Evolutionary conservation across 2,797 vertebrate genomes (phyloP).

Genomic region (Oryzias dopingdopingensis): DNA sequence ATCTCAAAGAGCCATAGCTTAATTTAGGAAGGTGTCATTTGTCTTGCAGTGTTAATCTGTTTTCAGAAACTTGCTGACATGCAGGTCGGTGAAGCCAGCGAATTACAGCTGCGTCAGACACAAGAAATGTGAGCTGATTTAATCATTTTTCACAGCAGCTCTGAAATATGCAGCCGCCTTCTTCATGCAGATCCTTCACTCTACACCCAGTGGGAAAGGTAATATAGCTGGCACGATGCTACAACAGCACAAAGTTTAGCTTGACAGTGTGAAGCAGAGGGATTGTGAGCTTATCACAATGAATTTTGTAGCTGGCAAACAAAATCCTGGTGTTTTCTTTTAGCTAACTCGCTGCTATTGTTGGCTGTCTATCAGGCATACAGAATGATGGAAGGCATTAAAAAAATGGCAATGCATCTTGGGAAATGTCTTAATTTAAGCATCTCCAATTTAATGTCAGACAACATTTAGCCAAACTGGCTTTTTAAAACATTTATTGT

Average conservation of each 20-base stretch:
- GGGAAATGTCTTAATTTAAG: too few relatives aligned
- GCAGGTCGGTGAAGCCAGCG: too few relatives aligned
- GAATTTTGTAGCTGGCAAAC: conserved; percentile 44
- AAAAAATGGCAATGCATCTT: too few relatives aligned
- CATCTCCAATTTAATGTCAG: too few relatives aligned
- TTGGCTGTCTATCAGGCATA: background rate
- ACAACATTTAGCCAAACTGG: too few relatives aligned
- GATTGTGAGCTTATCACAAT: conserved; percentile 39
- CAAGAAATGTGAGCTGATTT: conserved; percentile 2
- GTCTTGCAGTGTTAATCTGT: background rate
- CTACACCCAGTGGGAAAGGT: conserved; percentile 42
- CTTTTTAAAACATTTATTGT: too few relatives aligned
- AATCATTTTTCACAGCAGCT: conserved; percentile 11
- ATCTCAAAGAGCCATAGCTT: background rate
- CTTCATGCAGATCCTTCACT: conserved; percentile 41
- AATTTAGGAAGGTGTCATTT: background rate
- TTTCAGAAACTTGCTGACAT: background rate
- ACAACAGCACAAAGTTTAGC: conserved; percentile 43
- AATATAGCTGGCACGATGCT: conserved; percentile 62
- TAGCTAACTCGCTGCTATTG: conserved; percentile 9
- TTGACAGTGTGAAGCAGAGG: conserved; percentile 58
- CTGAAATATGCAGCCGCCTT: conserved; percentile 42
- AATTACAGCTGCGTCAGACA: too few relatives aligned
- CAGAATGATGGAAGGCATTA: too few relatives aligned
- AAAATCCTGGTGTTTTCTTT: conserved; percentile 34